phyloP scores from a whole-genome alignment of 2,113 vertebrate species.

The Arvicanthis niloticus region DNA sequence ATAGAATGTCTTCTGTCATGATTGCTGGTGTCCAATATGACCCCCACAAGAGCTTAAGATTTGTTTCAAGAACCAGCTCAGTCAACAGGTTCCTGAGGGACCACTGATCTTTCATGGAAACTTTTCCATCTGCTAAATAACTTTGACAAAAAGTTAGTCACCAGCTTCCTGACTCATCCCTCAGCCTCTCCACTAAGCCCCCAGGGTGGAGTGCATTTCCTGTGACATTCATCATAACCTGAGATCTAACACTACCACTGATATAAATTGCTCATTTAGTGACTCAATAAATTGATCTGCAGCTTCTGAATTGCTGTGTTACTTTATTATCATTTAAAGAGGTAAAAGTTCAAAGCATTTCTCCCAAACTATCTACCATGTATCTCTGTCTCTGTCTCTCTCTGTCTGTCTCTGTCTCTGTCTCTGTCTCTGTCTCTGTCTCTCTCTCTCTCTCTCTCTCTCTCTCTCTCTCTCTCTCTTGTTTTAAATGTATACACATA shows the following conservation, averaged over 20 bases:
- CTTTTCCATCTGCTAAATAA: constrained; percentile 59
- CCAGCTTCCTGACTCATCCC: neutral
- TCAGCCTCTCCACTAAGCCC: neutral
- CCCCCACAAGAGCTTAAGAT: neutral
- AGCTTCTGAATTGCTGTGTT: constrained; percentile 6
- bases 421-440: too few relatives aligned
- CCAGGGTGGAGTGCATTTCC: neutral
- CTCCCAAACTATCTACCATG: neutral
- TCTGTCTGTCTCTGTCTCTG: too few relatives aligned
- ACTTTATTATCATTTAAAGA: neutral
- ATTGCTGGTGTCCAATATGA: neutral
- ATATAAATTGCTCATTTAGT: neutral
- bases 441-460: too few relatives aligned
- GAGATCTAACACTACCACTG: neutral
- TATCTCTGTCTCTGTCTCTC: neutral
- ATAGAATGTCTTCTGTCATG: constrained; percentile 24
- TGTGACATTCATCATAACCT: neutral
- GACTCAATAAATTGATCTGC: neutral
- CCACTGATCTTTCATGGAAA: constrained; percentile 46
- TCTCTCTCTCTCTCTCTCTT: neutral
- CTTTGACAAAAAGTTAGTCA: constrained; percentile 40
- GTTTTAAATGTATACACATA: neutral
- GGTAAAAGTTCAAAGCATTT: neutral
- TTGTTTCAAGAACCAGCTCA: neutral
- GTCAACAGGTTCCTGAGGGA: constrained; percentile 50